Evolutionary conservation across 1,140 invertebrate species (phyloP), one percentile per base, ranked within the genome.

Genomic region (Solenopsis fugax): DNA sequence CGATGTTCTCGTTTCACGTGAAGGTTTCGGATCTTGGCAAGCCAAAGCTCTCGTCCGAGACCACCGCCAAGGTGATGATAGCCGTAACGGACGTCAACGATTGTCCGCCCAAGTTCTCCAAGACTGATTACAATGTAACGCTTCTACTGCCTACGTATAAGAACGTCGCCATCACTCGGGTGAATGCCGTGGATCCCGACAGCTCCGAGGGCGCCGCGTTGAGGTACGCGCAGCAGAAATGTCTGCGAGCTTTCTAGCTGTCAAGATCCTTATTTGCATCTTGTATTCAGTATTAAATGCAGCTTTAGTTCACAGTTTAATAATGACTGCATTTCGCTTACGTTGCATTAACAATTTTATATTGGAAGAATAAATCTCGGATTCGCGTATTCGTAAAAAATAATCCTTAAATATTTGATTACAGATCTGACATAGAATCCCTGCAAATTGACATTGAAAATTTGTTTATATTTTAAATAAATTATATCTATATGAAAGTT

Each of bases 21-120:
- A 97, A 97, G 94, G 98, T 99, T 0, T 96, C 97, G 34, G 99
- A 99, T 95, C 96, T 97, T 89, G 98, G 98, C 1, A 97, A 97
- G 87, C 98, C 98, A 7, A 96, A 97, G 64, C 94, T 98, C 41
- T 97, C 97, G 7, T 98, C 98, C 9, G 97, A 97, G 88, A 97
- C 96, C 50, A 96, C 96, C 4, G 98, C 98, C 0, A 96, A 95
- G 81, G 97, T 98, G 9, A 95, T 96, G 88, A 97, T 99, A n/a
- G 94, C 96, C 62, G 96, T 99, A 12, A 96, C 96, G 0, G 98
- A 99, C 95, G 97, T 98, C 3, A 99, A 99, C 95, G 98, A 99
- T 92, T 98, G 97, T 90, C 96, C 98, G 13, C 98, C 98, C 0
- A 95, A 95, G 65, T 99, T 98, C 93, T 94, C 96, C 18, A 95